These are phyloP conservation scores for Blastomussa wellsi DNA, from an alignment of 92 coral and sea anemone species.

Conservation along the genomic window DNA sequence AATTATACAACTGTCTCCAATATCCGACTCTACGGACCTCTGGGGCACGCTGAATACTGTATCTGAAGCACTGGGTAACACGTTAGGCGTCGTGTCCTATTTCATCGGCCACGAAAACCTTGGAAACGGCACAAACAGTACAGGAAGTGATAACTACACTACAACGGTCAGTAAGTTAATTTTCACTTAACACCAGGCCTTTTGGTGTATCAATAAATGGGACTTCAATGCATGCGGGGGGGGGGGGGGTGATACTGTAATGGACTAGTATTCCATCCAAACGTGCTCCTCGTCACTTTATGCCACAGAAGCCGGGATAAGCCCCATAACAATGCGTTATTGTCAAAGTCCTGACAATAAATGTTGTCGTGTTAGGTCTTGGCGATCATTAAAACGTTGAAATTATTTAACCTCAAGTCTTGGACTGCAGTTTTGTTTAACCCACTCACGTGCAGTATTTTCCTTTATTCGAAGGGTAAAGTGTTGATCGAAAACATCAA, in stretches of 20 bases:
- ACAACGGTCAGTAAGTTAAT: not conserved
- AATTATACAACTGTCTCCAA: slow-evolving; percentile 8
- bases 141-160: not conserved
- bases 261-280: no score
- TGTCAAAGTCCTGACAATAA: no score
- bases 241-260: no score
- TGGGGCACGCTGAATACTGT: slow-evolving; percentile 17
- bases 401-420: not conserved
- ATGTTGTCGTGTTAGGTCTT: no score
- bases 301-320: no score
- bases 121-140: not conserved
- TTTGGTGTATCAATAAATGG: no score
- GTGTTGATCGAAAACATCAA: slow-evolving; percentile 4
- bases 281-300: no score
- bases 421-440: not conserved
- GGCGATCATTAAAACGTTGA: no score
- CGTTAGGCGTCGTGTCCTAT: slow-evolving; percentile 6
- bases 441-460: not conserved
- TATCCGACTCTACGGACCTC: slow-evolving; percentile 13
- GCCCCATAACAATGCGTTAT: no score
- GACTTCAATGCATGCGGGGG: no score
- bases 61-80: slow-evolving; percentile 20
- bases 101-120: not conserved
- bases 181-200: not conserved
- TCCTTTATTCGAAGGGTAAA: slow-evolving; percentile 13